Evolutionary conservation across 2,888 invertebrate genomes (phyloP).

Genomic region (Seladonia tumulorum): DNA sequence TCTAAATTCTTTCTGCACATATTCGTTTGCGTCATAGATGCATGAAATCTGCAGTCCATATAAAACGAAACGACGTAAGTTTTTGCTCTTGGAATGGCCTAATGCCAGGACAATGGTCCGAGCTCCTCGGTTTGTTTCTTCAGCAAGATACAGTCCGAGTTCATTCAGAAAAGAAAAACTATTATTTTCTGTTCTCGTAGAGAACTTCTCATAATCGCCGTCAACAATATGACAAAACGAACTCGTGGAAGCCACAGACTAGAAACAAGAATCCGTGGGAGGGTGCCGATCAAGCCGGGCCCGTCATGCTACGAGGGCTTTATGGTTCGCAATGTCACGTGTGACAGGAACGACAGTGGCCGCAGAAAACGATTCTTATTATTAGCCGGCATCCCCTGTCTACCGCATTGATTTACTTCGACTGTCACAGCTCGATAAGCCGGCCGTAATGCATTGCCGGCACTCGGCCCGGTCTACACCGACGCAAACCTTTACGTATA

Average conservation of each 20-base stretch:
- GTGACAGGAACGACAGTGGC: conserved; percentile 46
- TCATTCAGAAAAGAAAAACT: too few relatives aligned
- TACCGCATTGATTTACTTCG: conserved; percentile 74
- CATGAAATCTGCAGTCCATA: too few relatives aligned
- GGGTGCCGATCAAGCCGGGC: conserved; percentile 29
- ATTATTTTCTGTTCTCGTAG: not conserved
- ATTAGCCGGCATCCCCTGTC: conserved; percentile 60
- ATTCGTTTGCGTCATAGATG: too few relatives aligned
- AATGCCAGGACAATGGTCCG: too few relatives aligned
- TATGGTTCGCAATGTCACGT: conserved; percentile 39
- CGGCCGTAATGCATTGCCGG: conserved; percentile 72
- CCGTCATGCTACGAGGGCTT: conserved; percentile 44
- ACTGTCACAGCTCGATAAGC: conserved; percentile 76
- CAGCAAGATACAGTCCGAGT: too few relatives aligned
- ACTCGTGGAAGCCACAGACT: not conserved
- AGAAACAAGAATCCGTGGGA: conserved; percentile 9
- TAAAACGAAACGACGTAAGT: too few relatives aligned
- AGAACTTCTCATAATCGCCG: not conserved
- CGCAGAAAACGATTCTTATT: conserved; percentile 64
- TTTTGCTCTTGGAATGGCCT: too few relatives aligned
- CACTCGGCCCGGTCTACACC: conserved; percentile 22
- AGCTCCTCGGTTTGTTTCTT: too few relatives aligned
- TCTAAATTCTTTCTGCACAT: too few relatives aligned
- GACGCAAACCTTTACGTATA: not conserved
- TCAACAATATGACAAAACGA: conserved; percentile 1